phyloP scores from a whole-genome alignment of 2,113 vertebrate species.

The Bubo bubo region DNA sequence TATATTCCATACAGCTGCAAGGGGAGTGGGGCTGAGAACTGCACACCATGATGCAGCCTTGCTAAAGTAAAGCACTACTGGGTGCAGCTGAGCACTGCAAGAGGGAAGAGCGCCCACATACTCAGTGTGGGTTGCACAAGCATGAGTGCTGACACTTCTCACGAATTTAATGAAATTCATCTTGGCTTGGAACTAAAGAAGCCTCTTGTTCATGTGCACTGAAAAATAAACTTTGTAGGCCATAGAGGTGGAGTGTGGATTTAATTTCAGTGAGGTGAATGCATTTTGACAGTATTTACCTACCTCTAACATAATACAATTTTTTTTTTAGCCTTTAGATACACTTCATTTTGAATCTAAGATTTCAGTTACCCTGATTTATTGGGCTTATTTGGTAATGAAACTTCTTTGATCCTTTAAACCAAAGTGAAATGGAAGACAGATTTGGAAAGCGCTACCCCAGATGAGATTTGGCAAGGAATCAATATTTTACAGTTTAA shows the following conservation, averaged over 20 bases:
- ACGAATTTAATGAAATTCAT: neutral
- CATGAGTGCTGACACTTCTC: neutral
- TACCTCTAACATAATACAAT: neutral
- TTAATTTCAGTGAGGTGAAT: neutral
- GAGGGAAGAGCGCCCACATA: neutral
- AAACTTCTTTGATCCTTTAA: constrained; percentile 58
- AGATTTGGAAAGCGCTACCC: constrained; percentile 1
- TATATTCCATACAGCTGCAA: neutral
- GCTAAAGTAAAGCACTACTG: neutral
- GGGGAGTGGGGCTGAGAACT: neutral
- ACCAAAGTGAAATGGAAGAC: constrained; percentile 37
- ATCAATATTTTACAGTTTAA: constrained; percentile 54
- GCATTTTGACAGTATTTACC: neutral
- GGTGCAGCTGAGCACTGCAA: neutral
- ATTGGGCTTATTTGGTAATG: neutral
- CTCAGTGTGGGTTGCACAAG: neutral
- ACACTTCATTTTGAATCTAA: constrained; percentile 18
- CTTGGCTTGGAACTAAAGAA: neutral
- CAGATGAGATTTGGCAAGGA: constrained; percentile 43
- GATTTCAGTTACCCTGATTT: neutral
- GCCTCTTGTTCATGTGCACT: neutral
- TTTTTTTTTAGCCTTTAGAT: neutral
- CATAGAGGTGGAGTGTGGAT: neutral
- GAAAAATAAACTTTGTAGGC: neutral
- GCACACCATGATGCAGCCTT: neutral